phyloP scores from a whole-genome alignment of 2,113 vertebrate species.

The Neolamprologus fasciatus region DNA sequence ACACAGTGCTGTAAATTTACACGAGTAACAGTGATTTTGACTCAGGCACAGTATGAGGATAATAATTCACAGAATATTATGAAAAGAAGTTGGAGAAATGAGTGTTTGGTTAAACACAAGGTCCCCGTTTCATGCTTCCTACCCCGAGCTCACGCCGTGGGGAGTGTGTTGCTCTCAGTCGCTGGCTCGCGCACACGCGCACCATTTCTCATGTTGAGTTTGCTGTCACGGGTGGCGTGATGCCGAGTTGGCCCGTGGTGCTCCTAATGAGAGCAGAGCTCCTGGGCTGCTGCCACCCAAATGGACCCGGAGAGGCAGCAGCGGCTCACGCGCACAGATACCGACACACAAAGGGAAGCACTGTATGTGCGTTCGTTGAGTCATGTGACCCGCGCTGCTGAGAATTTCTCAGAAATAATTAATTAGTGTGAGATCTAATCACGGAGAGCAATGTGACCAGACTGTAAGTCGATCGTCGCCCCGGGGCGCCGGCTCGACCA shows the following conservation, averaged over 20 bases:
- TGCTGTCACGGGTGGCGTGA: conserved; percentile 11
- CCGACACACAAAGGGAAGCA: not conserved
- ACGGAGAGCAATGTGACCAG: not conserved
- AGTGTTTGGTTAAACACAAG: not conserved
- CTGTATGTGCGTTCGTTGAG: not conserved
- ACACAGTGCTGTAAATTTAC: not conserved
- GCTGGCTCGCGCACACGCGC: not conserved
- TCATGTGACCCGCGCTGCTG: not conserved
- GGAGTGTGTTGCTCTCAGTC: not conserved
- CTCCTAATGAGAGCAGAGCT: conserved; percentile 38
- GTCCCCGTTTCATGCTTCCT: conserved; percentile 2
- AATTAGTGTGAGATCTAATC: not conserved
- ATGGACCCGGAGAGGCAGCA: not conserved
- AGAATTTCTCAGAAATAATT: conserved; percentile 1
- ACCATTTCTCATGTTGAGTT: not conserved
- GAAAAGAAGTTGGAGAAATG: conserved; percentile 1
- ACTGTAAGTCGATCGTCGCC: not conserved
- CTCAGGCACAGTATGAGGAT: not conserved
- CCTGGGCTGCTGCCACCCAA: conserved; percentile 33
- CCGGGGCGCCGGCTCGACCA: not conserved
- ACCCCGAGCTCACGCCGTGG: not conserved
- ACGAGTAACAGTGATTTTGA: not conserved
- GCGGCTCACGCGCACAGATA: not conserved
- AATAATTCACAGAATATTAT: not conserved
- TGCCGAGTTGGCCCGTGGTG: conserved; percentile 8